Percentiles rank a stretch among this genome's conserved stretches.
These are phyloP conservation scores for Tyrannus savana DNA, from an alignment of 2,113 vertebrate species.

Conservation along the genomic window DNA sequence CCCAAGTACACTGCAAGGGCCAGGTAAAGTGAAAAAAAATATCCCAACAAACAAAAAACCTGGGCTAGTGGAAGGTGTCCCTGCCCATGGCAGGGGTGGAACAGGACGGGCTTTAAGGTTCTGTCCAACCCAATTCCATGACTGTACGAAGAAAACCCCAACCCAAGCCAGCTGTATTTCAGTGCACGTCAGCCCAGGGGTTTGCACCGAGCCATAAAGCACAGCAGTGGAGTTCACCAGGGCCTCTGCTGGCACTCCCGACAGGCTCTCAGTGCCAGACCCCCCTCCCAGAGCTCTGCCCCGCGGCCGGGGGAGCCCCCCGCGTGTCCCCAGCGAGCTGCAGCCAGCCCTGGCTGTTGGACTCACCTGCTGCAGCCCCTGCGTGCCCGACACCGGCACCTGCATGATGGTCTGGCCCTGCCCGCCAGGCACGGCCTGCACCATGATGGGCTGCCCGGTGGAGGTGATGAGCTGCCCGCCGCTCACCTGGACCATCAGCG, in stretches of 20 bases:
- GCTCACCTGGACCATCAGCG: slow-evolving; percentile 98
- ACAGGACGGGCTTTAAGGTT: neutral
- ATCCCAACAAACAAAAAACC: neutral
- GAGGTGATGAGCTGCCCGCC: slow-evolving; percentile 98
- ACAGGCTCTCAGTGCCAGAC: neutral
- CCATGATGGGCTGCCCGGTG: slow-evolving; percentile 98
- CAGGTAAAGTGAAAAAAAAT: neutral
- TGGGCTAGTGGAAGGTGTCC: neutral
- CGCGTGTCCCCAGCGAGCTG: neutral
- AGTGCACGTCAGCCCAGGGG: neutral
- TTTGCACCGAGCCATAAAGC: neutral
- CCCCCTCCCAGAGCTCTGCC: too few species aligned
- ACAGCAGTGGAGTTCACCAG: accelerated
- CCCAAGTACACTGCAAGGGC: neutral
- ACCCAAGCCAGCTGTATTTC: neutral
- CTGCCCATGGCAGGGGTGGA: neutral
- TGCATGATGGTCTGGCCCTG: slow-evolving; percentile 99
- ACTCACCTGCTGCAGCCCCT: slow-evolving; percentile 94
- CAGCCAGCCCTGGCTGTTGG: neutral
- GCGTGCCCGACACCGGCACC: slow-evolving; percentile 93
- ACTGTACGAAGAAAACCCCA: neutral
- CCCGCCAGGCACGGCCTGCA: slow-evolving; percentile 94
- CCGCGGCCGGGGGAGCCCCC: neutral
- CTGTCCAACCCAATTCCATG: neutral
- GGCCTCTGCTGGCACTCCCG: accelerated